Evolutionary conservation across 1,140 invertebrate species (phyloP).

Genomic region (Drosophila mauritiana): DNA sequence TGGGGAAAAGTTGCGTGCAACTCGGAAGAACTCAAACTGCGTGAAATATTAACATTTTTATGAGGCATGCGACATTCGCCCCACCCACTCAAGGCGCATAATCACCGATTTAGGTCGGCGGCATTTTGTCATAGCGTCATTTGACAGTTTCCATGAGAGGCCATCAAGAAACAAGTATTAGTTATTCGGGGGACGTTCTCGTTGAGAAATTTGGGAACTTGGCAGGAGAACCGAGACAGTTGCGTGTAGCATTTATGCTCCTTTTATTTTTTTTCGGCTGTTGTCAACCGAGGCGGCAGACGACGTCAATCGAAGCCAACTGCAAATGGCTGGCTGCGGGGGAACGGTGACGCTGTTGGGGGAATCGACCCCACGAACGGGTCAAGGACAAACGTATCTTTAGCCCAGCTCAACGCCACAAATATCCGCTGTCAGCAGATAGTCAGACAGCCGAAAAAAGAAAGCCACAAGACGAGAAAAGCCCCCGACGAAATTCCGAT

Average conservation of each 20-base stretch:
- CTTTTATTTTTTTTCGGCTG: constrained; percentile 6
- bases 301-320: constrained; percentile 45
- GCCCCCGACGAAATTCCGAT: constrained; percentile 26
- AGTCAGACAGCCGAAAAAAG: constrained; percentile 7
- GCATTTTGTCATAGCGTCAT: constrained; percentile 15
- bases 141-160: constrained; percentile 21
- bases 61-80: constrained; percentile 9
- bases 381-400: constrained; percentile 48
- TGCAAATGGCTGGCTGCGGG: background rate
- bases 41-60: constrained; percentile 12
- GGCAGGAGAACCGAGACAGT: constrained; percentile 24
- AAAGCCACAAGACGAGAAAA: constrained; percentile 17
- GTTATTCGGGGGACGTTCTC: constrained; percentile 16
- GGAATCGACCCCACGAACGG: constrained; percentile 26
- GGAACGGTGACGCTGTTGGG: background rate
- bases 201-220: constrained; percentile 13
- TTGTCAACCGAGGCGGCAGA: constrained; percentile 37
- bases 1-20: constrained; percentile 5
- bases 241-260: constrained; percentile 28
- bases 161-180: background rate
- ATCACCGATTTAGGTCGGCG: constrained; percentile 18
- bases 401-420: constrained; percentile 43
- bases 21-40: background rate
- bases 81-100: constrained; percentile 7
- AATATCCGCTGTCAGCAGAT: constrained; percentile 43